These are phyloP conservation scores for Drosophila subsilvestris DNA, from an alignment of 2,888 invertebrate species.

Conservation along the genomic window DNA sequence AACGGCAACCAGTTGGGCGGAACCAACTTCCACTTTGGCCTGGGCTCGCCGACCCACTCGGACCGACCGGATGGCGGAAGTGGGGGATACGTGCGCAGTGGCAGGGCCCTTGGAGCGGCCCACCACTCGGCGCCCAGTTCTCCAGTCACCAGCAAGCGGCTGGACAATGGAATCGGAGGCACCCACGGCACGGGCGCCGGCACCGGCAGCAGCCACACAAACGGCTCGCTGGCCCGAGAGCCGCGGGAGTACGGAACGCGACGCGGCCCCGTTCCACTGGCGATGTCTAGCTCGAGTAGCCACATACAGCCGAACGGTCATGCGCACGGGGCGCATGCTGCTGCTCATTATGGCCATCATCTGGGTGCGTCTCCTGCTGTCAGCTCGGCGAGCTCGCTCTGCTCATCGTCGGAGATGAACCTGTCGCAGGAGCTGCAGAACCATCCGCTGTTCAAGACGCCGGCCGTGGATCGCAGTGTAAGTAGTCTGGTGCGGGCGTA, in stretches of 20 bases:
- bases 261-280: slow-evolving; percentile 71
- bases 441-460: slow-evolving; percentile 85
- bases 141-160: slow-evolving; percentile 86
- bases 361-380: slow-evolving; percentile 83
- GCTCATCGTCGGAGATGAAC: slow-evolving; percentile 84
- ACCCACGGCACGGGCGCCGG: slow-evolving; percentile 14
- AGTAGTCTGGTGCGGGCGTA: slow-evolving; percentile 82
- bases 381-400: slow-evolving; percentile 83
- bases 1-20: slow-evolving; percentile 78
- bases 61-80: slow-evolving; percentile 81
- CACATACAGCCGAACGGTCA: slow-evolving; percentile 82
- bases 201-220: slow-evolving; percentile 61
- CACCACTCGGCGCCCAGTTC: slow-evolving; percentile 88
- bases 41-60: slow-evolving; percentile 78
- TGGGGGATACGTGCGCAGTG: slow-evolving; percentile 53
- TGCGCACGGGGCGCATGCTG: slow-evolving; percentile 66
- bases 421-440: slow-evolving; percentile 86
- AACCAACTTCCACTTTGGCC: slow-evolving; percentile 79
- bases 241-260: slow-evolving; percentile 40
- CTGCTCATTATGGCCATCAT: slow-evolving; percentile 77
- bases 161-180: slow-evolving; percentile 48
- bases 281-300: slow-evolving; percentile 82
- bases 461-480: slow-evolving; percentile 88
- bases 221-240: slow-evolving; percentile 38
- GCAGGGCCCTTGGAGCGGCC: slow-evolving; percentile 59